Conservation (phyloP, 2,888 invertebrate genomes). For the Eurytoma californica region DNA sequence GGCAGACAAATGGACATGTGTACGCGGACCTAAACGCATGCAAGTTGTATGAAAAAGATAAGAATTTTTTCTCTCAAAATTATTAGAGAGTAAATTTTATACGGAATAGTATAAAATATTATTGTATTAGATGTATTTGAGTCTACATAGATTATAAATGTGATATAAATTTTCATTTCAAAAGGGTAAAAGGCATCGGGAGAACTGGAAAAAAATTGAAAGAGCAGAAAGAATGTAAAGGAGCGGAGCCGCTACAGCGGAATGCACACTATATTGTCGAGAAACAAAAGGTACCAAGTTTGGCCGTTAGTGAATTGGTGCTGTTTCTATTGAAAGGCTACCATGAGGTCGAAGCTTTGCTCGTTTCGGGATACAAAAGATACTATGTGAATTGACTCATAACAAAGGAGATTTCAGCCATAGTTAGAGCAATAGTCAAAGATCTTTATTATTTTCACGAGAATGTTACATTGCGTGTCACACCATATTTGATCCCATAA, state of each 20-base stretch:
- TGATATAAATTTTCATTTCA: background rate
- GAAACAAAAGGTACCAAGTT: conserved; percentile 57
- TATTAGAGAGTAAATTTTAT: too few relatives aligned
- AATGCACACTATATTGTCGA: conserved; percentile 37
- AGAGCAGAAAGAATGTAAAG: conserved; percentile 26
- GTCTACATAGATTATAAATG: too few relatives aligned
- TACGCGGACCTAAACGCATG: background rate
- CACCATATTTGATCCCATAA: background rate
- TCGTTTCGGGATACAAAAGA: conserved; percentile 52
- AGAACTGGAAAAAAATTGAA: background rate
- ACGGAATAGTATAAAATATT: too few relatives aligned
- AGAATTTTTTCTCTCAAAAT: too few relatives aligned
- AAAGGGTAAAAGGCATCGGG: background rate
- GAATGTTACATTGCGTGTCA: background rate
- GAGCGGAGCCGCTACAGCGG: background rate
- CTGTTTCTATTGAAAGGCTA: conserved; percentile 56
- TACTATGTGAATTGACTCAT: conserved; percentile 33
- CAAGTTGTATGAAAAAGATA: too few relatives aligned
- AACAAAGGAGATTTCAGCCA: conserved; percentile 38
- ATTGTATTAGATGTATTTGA: too few relatives aligned
- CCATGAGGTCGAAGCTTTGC: conserved; percentile 50
- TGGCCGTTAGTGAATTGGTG: conserved; percentile 54
- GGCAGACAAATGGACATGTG: background rate
- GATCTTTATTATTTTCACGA: conserved; percentile 36
- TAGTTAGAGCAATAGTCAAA: conserved; percentile 27